Percentiles rank a stretch among this genome's conserved stretches.
Evolutionary conservation across 2,113 vertebrate species (phyloP).

Genomic region (Lagenorhynchus albirostris): DNA sequence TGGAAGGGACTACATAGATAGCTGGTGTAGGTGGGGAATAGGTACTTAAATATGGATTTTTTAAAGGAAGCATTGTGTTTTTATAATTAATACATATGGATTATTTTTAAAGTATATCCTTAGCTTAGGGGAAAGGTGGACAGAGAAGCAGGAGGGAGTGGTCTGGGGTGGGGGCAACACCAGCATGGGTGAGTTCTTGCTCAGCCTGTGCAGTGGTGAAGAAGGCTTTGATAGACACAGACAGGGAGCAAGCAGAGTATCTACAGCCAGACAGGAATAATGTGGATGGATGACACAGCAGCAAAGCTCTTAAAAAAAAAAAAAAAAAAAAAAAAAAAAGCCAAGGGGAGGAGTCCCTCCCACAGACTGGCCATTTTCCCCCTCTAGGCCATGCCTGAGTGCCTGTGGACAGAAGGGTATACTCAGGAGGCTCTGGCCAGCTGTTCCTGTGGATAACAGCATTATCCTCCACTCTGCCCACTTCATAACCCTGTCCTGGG

Average conservation of each 20-base stretch:
- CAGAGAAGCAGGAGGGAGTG: not conserved
- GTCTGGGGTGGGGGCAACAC: not conserved
- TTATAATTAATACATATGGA: not conserved
- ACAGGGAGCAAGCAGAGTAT: not conserved
- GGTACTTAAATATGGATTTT: not conserved
- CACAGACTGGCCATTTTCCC: not conserved
- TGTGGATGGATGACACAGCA: slow-evolving; percentile 53
- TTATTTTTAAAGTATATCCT: not conserved
- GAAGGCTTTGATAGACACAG: not conserved
- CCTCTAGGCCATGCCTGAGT: not conserved
- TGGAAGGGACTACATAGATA: not conserved
- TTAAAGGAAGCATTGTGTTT: not conserved
- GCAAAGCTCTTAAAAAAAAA: not conserved
- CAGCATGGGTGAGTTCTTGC: not conserved
- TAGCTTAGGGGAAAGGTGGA: not conserved
- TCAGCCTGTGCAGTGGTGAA: not conserved
- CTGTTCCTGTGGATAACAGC: not conserved
- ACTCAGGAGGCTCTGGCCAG: not conserved
- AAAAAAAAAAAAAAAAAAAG: not conserved
- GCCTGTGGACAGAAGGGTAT: not conserved
- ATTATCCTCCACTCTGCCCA: not conserved
- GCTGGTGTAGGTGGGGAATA: not conserved
- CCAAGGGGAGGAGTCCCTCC: not conserved
- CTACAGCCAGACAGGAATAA: slow-evolving; percentile 21
- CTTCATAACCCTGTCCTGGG: not conserved